Conservation (phyloP, 2,797 vertebrate genomes). For the Lophotriccus pileatus region DNA sequence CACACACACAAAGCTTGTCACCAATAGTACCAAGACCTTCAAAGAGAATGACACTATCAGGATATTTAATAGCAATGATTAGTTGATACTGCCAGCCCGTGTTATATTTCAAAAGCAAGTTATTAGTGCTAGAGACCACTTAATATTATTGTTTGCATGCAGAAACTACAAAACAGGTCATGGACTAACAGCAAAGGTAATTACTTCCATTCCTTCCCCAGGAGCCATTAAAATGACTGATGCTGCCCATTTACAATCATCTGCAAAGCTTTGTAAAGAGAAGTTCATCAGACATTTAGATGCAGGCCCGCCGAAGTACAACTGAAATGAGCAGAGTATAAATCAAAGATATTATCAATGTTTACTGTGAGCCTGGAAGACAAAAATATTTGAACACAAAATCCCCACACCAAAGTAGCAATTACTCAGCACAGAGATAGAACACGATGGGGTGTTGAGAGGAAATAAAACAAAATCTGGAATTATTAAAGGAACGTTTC, state of each 20-base stretch:
- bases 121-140: background rate
- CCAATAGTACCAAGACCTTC: background rate
- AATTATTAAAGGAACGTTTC: background rate
- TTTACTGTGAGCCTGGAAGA: slow-evolving; percentile 12
- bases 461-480: slow-evolving; percentile 3
- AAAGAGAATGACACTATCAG: background rate
- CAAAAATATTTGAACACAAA: slow-evolving; percentile 3
- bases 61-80: background rate
- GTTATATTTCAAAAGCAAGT: background rate
- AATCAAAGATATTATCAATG: slow-evolving; percentile 32
- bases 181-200: slow-evolving; percentile 7
- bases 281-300: slow-evolving; percentile 40
- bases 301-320: background rate
- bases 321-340: slow-evolving; percentile 2
- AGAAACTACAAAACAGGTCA: slow-evolving; percentile 18
- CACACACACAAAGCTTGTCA: background rate
- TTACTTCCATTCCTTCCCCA: background rate
- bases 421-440: background rate
- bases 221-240: slow-evolving; percentile 35
- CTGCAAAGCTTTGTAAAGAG: slow-evolving; percentile 10
- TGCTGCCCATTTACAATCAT: slow-evolving; percentile 27
- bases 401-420: background rate
- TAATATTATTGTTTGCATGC: background rate
- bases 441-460: background rate
- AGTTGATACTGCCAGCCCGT: background rate